A percentile compares a stretch with the other conserved stretches of the same genome.
These are phyloP conservation scores for Geodia barretti DNA, from an alignment of 37 sponge, comb jelly and placozoan genomes.

Conservation along the genomic window DNA sequence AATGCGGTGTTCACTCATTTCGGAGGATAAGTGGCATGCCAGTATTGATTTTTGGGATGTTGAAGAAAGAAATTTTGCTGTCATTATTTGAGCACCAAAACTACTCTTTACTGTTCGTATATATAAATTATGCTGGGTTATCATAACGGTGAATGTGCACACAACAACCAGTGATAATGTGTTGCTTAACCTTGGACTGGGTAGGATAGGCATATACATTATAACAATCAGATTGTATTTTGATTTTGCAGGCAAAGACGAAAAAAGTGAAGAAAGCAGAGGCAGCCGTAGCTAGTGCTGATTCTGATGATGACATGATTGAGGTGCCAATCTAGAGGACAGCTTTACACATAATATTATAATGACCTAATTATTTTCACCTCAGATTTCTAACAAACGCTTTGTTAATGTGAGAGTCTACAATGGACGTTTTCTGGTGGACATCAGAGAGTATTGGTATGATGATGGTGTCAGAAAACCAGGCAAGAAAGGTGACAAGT, in stretches of 20 bases:
- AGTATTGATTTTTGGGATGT: no score
- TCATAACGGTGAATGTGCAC: no score
- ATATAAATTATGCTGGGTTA: no score
- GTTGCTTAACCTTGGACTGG: no score
- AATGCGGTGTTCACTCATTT: no score
- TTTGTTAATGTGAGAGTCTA: conserved; percentile 71
- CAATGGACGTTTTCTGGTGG: conserved; percentile 72
- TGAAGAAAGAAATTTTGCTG: no score
- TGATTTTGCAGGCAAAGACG: conserved; percentile 13
- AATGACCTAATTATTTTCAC: not conserved
- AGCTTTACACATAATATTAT: not conserved
- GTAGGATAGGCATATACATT: no score
- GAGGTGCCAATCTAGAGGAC: conserved; percentile 14
- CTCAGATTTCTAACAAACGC: conserved; percentile 74
- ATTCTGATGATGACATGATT: conserved; percentile 41
- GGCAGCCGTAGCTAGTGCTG: not conserved
- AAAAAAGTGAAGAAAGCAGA: conserved; percentile 22
- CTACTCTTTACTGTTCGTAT: no score
- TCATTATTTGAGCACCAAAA: no score
- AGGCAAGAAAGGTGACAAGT: conserved; percentile 75
- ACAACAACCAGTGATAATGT: no score
- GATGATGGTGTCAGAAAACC: conserved; percentile 78
- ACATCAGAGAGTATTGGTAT: conserved; percentile 81
- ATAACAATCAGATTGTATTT: no score
- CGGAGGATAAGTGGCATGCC: no score